Evolutionary conservation across 2,113 vertebrate genomes (phyloP), one percentile per base, ranked within the genome.

Genomic region (Chloropsis cyanopogon): DNA sequence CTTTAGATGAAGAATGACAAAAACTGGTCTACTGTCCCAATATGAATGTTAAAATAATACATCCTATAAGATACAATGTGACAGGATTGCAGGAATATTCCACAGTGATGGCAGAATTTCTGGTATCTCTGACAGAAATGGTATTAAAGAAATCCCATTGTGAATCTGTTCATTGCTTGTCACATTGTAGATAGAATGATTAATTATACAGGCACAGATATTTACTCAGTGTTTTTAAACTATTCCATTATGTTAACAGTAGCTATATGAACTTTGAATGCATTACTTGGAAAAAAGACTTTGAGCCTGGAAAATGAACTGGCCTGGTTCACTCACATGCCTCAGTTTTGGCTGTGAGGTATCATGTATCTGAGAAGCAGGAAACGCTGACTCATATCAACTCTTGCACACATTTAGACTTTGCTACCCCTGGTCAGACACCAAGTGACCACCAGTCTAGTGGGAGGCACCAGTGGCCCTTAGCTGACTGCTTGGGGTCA

Each of bases 101-200:
- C 8, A 4, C n/a, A 35, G 46, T 77, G 70, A 82, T 56, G 64
- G 35, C 1, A 8, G 86, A 86, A 89, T 76, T 91, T 87, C 65
- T 78, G 31, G 56, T 84, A n/a, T 92, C 42, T 92, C 52, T 93
- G 86, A 90, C 39, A 93, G 82, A 94, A 95, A 66, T 46, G 21
- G 42, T 89, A 78, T 86, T 94, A 86, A 86, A 83, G 42, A 70
- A 94, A 94, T 28, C 8, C 33, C 20, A 44, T 68, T 71, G 35
- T 84, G 76, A 75, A 86, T 75, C 82, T 6, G 2, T 82, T 76
- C 69, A 35, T 71, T 86, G 29, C 57, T 89, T 96, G 78, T 86
- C 85, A 80, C 28, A 19, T 47, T 71, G 49, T 20, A 76, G 82
- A 85, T 68, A 88, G 93, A 82, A 65, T 76, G 49, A 92, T 91